A percentile compares a stretch with the other conserved stretches of the same genome.
These are phyloP conservation scores for Pristionchus fissidentatus DNA, from an alignment of 2,888 invertebrate genomes.

Conservation along the genomic window DNA sequence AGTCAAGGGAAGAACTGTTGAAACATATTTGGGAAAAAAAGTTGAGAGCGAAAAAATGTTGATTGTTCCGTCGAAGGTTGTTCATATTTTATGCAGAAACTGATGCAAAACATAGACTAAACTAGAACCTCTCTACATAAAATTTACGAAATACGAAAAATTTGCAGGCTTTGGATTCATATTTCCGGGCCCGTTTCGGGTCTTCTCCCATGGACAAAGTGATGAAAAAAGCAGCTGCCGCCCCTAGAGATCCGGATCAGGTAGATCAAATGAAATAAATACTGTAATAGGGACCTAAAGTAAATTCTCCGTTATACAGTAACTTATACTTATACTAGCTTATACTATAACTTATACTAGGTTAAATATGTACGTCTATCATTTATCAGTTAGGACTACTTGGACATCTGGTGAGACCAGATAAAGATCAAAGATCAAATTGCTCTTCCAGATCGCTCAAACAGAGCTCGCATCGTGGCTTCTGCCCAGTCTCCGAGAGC, in stretches of 20 bases:
- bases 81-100: too few relatives aligned
- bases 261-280: not conserved
- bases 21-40: too few relatives aligned
- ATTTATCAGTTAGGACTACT: too few relatives aligned
- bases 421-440: conserved; percentile 14
- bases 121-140: not conserved
- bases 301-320: not conserved
- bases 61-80: too few relatives aligned
- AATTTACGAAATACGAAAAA: not conserved
- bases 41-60: too few relatives aligned
- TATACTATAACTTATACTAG: too few relatives aligned
- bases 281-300: too few relatives aligned
- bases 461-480: conserved; percentile 44
- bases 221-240: not conserved
- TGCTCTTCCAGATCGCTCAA: conserved; percentile 22
- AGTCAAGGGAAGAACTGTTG: too few relatives aligned
- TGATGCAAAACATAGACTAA: not conserved
- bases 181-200: conserved; percentile 45
- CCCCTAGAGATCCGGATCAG: conserved; percentile 15
- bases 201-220: conserved; percentile 42
- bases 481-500: conserved; percentile 26
- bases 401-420: too few relatives aligned
- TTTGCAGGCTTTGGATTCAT: conserved; percentile 33
- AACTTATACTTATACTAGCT: too few relatives aligned
- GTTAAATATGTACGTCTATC: too few relatives aligned